Evolutionary conservation across 1,140 invertebrate genomes (phyloP), one percentile per base, ranked within the genome.

Genomic region (Monomorium pharaonis): DNA sequence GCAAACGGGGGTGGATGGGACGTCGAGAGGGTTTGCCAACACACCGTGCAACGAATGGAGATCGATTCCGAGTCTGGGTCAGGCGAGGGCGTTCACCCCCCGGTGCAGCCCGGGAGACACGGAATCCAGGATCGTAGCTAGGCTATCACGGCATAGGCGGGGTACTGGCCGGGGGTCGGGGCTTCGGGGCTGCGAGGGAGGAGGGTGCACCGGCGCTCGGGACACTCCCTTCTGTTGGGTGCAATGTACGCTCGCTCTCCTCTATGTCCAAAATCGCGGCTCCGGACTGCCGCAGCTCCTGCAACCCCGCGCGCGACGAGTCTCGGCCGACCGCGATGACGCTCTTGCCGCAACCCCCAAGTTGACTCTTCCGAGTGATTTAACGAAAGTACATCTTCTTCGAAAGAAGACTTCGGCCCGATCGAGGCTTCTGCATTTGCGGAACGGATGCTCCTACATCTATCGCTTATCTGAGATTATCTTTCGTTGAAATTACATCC

Each of bases 31-130:
- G 86, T 78, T 89, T 85, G 89, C 86, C 74, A 91, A 92, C 86
- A 83, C 42, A 83, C 42, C 90, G 92, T 93, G 93, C 94, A 94
- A 92, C 93, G 94, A 93, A 94, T 94, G 90, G 92, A 93, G 92
- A 94, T 94, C 94, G 94, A 94, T 94, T 94, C 92, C 87, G 94
- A 94, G 94, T 94, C 94, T 94, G 94, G 94, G 94, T 94, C 94
- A 94, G 92, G 88, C 90, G 89, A 92, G 94, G 93, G 92, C 94
- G 93, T 94, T 94, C 93, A 94, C 92, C 94, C 89, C 93, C 92
- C 87, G 90, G 91, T 94, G 94, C 94, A 94, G 94, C 94, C 94
- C 94, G 94, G 94, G 94, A 94, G 93, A 94, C 92, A 92, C 92
- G 92, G 92, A 91, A 93, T 89, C 92, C 93, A 92, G 93, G 92